These are phyloP conservation scores for Rhynchophorus ferrugineus DNA, from an alignment of 1,140 invertebrate genomes.

Conservation along the genomic window DNA sequence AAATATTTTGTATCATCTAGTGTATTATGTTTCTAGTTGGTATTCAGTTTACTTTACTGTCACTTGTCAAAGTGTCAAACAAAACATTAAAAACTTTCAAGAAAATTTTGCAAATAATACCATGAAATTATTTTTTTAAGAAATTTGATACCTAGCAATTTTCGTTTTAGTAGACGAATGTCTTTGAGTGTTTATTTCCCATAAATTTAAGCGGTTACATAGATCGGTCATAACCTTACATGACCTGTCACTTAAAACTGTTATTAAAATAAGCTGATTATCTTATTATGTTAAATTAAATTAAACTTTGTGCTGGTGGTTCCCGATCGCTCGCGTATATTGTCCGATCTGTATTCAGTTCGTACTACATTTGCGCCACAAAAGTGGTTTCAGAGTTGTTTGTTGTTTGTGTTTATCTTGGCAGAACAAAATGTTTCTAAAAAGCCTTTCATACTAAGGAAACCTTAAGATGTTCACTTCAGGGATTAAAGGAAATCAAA, in stretches of 20 bases:
- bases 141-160: constrained; percentile 10
- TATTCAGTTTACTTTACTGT: too few relatives aligned
- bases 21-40: too few relatives aligned
- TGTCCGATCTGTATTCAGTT: background rate
- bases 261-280: constrained; percentile 30
- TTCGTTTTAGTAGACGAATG: constrained; percentile 14
- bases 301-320: constrained; percentile 19
- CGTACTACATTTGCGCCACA: background rate
- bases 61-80: constrained; percentile 30
- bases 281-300: constrained; percentile 30
- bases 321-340: constrained; percentile 5
- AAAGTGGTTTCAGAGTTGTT: constrained; percentile 4
- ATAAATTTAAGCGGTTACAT: constrained; percentile 3
- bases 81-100: constrained; percentile 30
- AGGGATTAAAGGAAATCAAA: constrained; percentile 35
- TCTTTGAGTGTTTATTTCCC: constrained; percentile 5
- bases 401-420: constrained; percentile 14
- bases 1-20: too few relatives aligned
- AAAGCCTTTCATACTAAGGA: constrained; percentile 23
- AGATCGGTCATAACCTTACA: constrained; percentile 34
- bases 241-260: constrained; percentile 34
- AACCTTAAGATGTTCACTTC: constrained; percentile 36
- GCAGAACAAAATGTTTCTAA: constrained; percentile 22
- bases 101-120: constrained; percentile 24
- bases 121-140: constrained; percentile 9